Percentiles rank a stretch among this genome's conserved stretches.
Evolutionary conservation across 1,140 invertebrate genomes (phyloP).

Genomic region (Drosophila busckii): DNA sequence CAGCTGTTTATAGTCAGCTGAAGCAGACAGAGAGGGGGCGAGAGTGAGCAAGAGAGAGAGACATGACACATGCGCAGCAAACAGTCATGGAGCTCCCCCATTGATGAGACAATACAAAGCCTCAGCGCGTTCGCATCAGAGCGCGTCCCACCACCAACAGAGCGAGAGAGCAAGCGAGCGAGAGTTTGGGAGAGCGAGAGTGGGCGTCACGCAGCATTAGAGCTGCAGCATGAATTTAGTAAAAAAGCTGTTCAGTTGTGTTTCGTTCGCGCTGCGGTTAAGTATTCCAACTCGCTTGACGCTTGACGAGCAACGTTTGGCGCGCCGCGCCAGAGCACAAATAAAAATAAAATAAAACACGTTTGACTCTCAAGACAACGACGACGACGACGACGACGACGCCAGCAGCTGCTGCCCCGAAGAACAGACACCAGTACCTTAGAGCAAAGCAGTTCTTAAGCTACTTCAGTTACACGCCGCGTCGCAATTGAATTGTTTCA

Average conservation of each 20-base stretch:
- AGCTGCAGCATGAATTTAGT: slow-evolving; percentile 45
- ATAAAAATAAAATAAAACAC: slow-evolving; percentile 36
- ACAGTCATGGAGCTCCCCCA: slow-evolving; percentile 14
- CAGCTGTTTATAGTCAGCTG: slow-evolving; percentile 53
- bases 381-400: neutral
- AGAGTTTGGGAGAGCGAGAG: neutral
- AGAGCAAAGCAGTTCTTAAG: too few species aligned
- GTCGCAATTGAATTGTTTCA: too few species aligned
- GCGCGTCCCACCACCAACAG: slow-evolving; percentile 6
- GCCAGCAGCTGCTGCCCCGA: too few species aligned
- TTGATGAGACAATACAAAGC: slow-evolving; percentile 35
- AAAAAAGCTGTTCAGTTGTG: slow-evolving; percentile 57
- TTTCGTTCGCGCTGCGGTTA: slow-evolving; percentile 44
- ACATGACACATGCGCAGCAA: slow-evolving; percentile 24
- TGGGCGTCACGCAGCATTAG: slow-evolving; percentile 14
- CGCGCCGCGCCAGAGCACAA: slow-evolving; percentile 34
- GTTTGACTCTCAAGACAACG: slow-evolving; percentile 16
- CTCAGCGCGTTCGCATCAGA: slow-evolving; percentile 7
- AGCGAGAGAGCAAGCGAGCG: slow-evolving; percentile 1
- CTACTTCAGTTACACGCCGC: too few species aligned
- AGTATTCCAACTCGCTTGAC: slow-evolving; percentile 23
- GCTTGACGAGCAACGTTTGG: slow-evolving; percentile 22
- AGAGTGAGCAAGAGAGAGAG: slow-evolving; percentile 4
- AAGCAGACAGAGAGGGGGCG: neutral
- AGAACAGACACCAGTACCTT: too few species aligned